A percentile compares a stretch with the other conserved stretches of the same genome.
Conservation (phyloP, 1,140 invertebrate genomes). For the Caenorhabditis briggsae region DNA sequence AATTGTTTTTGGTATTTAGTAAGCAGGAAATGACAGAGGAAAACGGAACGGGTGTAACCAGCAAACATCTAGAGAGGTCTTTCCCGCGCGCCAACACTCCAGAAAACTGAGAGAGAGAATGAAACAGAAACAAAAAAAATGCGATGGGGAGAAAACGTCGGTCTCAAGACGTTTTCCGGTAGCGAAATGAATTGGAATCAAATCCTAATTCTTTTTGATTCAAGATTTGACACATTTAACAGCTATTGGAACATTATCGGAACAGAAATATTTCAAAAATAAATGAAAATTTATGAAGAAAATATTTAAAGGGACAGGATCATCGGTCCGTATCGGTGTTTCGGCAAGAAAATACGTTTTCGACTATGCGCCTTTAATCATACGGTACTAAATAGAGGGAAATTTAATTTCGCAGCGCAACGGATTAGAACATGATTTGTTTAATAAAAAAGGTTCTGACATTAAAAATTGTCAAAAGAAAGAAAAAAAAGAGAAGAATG, state of each 20-base stretch:
- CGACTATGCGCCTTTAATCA: neutral
- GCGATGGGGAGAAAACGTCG: neutral
- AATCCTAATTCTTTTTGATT: neutral
- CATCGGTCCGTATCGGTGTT: neutral
- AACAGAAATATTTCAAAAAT: too few species aligned
- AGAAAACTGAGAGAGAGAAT: conserved; percentile 45
- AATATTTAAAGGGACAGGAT: too few species aligned
- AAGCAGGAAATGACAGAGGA: neutral
- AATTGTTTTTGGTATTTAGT: neutral
- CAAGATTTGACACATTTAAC: neutral
- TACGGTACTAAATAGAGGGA: neutral
- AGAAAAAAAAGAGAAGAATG: neutral
- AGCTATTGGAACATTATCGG: too few species aligned
- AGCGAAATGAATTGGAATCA: conserved; percentile 29
- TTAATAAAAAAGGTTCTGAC: too few species aligned
- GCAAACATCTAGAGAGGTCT: conserved; percentile 31
- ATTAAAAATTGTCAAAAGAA: neutral
- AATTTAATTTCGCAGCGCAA: neutral
- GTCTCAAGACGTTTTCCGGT: conserved; percentile 7
- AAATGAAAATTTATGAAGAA: too few species aligned
- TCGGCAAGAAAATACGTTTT: neutral
- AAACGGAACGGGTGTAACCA: conserved; percentile 44
- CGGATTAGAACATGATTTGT: too few species aligned
- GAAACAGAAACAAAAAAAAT: conserved; percentile 36
- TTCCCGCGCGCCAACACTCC: conserved; percentile 9